Evolutionary conservation across 1,140 invertebrate species (phyloP), one percentile per base, ranked within the genome.

Genomic region (Drosophila virilis): DNA sequence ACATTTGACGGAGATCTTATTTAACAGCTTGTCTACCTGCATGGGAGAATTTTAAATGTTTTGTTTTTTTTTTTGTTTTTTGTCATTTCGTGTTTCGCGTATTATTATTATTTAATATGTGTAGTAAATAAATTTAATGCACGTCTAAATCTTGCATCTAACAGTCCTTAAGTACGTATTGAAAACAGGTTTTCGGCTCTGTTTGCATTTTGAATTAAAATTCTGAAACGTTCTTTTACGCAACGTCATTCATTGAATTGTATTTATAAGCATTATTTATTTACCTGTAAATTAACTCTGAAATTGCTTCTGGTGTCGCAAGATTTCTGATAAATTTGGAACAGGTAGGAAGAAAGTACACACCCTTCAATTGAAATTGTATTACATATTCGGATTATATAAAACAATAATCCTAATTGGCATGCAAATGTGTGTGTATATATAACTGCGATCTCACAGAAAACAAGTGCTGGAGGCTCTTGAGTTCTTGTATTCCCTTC

Each of bases 181-280:
- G 6, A 10, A 37, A 10, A 37, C 51, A 0, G 32, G 51, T 54
- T 64, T 33, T 9, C 2, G 28, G 6, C 42, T 13, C 13, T 8
- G 33, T 58, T 67, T 48, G 38, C 33, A 58, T 13, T 38, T 17
- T 40, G 6, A 59, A 67, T 67, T 50, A 22, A 13, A 22, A 33
- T 5, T 15, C 33, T 8, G 1, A 28, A 28, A 32, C 2, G 35
- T 22, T 43, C 15, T 17, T 13, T 51, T 28, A 37, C 40, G 64
- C 13, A 60, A 22, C 15, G 22, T 40, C 33, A 70, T 62, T 62
- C 33, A 62, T 54, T 62, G 46, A 52, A 40, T 17, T 40, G n/a
- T 35, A 55, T 46, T 54, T 69, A 46, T 50, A 22, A 38, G 12
- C 43, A 32, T 48, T 10, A 58, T 58, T 66, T 38, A 57, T 50